Base-by-base conservation (phyloP, 1,140 invertebrate genomes). In the Babylonia areolata region DNA sequence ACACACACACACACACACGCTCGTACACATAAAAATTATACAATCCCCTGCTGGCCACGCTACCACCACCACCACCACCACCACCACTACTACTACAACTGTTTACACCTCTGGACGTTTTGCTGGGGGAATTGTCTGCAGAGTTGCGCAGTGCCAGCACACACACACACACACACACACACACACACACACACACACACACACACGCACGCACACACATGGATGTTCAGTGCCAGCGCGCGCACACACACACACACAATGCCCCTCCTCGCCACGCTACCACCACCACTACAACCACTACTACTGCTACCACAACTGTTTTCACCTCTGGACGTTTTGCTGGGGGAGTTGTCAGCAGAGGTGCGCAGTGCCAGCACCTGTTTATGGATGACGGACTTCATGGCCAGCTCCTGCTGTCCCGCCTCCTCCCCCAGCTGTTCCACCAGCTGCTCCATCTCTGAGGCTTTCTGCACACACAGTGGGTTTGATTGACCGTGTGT, bases 351-450 rank as follows among this genome's bases (percentile, higher is more conserved):
- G 84, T 92, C 89, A 20, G 89, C 88, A 20, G 88, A 80, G 23
- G 89, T 54, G 54, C 87, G 64, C 3, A 92, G 87, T n/a, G 89
- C 88, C 40, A 91, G 78, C 46, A 92, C 84, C 73, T 88, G 89
- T 81, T 90, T 91, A 73, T 90, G 89, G 20, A 91, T 75, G 23
- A 33, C 82, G 71, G 85, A 87, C 81, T 87, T 89, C 31, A 88
- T 88, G 39, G 79, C 73, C 39, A 85, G 77, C 42, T 91, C 83
- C n/a, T 89, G 88, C 2, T 78, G 46, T 35, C 86, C 75, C 3
- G 87, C 64, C 37, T 92, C 90, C 83, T 90, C 90, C 6, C 90
- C 91, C 17, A 92, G 85, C 83, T 91, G 89, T n/a, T 90, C 89
- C 81, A 92, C 80, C 40, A 92, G 58, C 58, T 87, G 88, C 46